Percentiles rank a stretch among this genome's conserved stretches.
These are phyloP conservation scores for Rhingia campestris DNA, from an alignment of 2,888 invertebrate species.

Conservation along the genomic window DNA sequence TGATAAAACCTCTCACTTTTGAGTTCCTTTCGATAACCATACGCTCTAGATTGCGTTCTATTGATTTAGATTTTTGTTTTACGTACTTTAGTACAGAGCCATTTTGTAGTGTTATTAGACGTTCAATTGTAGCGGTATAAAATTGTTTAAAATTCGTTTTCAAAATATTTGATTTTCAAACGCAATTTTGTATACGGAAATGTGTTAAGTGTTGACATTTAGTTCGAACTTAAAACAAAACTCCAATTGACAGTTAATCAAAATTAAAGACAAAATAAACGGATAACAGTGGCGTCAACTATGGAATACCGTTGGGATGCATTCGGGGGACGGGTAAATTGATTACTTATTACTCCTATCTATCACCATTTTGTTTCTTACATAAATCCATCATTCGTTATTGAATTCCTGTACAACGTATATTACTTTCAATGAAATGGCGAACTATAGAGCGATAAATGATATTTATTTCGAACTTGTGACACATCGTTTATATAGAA, in stretches of 20 bases:
- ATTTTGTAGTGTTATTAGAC: constrained; percentile 26
- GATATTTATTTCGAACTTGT: constrained; percentile 22
- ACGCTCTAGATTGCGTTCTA: constrained; percentile 15
- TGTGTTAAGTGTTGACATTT: background rate
- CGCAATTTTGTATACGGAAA: background rate
- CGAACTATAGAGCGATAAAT: constrained; percentile 12
- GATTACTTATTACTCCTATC: background rate
- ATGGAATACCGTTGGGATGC: constrained; percentile 63
- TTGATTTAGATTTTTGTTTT: constrained; percentile 6
- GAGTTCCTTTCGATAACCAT: constrained; percentile 20
- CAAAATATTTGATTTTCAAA: background rate
- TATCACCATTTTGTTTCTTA: constrained; percentile 1
- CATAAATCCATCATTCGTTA: constrained; percentile 4
- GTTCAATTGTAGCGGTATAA: background rate
- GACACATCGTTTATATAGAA: constrained; percentile 26
- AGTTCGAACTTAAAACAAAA: background rate
- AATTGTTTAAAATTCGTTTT: background rate
- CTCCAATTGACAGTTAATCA: background rate
- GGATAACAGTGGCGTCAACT: background rate
- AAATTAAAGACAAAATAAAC: background rate
- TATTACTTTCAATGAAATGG: constrained; percentile 32
- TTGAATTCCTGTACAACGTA: background rate
- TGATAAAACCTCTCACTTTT: constrained; percentile 37
- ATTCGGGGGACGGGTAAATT: constrained; percentile 59
- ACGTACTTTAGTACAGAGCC: constrained; percentile 21